Base-by-base conservation (phyloP, 2,797 vertebrate species). In the Enteromius treurensis region DNA sequence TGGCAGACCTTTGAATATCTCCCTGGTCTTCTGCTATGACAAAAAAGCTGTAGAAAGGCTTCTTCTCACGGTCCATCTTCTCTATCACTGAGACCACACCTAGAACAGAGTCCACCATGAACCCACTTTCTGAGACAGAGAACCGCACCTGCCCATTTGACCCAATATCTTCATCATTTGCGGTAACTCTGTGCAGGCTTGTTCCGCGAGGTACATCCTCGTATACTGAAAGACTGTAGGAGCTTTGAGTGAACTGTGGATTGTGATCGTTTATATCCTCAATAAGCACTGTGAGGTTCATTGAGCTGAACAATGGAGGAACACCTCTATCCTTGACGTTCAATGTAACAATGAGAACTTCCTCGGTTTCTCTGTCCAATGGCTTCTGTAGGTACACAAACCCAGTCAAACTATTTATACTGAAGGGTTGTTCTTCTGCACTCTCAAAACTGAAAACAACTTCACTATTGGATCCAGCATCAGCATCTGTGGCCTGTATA, bases 231-330 rank as follows among this genome's bases (percentile, higher is more conserved):
- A 94, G 23, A 74, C 34, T 92, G 88, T 93, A 93, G 74, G 9
- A 82, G 49, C 77, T 90, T 62, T 92, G 89, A 81, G 86, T 82
- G 62, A 96, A 94, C 88, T 89, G 88, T 1, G 95, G 95, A 37
- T 90, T 87, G 4, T 95, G 89, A 84, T 95, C 95, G 82, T 96
- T 96, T 4, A 83, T 84, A 53, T 96, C 95, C n/a, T 92, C 91
- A 13, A 95, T 77, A 9, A 90, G 51, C 37, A 95, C 88, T 0
- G 89, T 93, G 81, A 96, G 74, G 85, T 90, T 91, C 80, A 92
- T 84, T 1, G 75, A 79, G 60, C 88, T 89, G 3, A 85, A 82
- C 90, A 91, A 84, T 32, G 58, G 81, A 21, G 93, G 93, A 29
- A 84, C 90, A 68, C 94, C 94, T 86, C 88, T 84, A 85, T 95